Evolutionary conservation across 2,113 vertebrate genomes (phyloP), one percentile per base, ranked within the genome.

Genomic region (Miniopterus natalensis): DNA sequence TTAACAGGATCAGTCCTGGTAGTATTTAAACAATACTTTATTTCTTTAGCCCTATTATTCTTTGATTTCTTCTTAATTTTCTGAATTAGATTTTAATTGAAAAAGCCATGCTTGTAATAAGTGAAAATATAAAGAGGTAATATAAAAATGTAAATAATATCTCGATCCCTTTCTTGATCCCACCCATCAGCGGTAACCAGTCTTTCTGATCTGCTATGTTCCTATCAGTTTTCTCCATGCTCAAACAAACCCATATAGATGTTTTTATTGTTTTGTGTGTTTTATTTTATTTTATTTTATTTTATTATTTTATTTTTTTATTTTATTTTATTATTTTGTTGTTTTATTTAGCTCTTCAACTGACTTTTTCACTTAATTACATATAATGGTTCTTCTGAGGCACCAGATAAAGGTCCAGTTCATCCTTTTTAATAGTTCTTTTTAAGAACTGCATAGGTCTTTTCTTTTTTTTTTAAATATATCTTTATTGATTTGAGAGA

Each of bases 51-150:
- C 2, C 6, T 88, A 65, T 71, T 66, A 57, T 47, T 84, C 9
- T 81, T 92, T 78, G 59, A 29, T 57, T 81, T 53, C 9, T 92
- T 68, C 12, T 47, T 92, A 61, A 53, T 83, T 90, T 93, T 90
- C 31, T 53, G 40, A 90, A 84, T 84, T 88, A 57, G 36, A 31
- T 65, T 93, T 94, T 91, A 87, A 45, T 70, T 95, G 68, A 31
- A 75, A n/a, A 95, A 91, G 5, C 40, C 70, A 31, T 40, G 23
- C 47, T 59, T 83, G 0, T 61, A 74, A 57, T 20, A 80, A 47
- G 27, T 93, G 10, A 80, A 68, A 59, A 31, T 77, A 65, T 36
- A 53, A 66, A 90, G 42, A 81, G 25, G 31, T 49, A 74, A 7
- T 70, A 63, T 74, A 65, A 61, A 92, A 70, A 45, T 70, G 5